Evolutionary conservation across 2,888 invertebrate species (phyloP).

Genomic region (Polyommatus icarus): DNA sequence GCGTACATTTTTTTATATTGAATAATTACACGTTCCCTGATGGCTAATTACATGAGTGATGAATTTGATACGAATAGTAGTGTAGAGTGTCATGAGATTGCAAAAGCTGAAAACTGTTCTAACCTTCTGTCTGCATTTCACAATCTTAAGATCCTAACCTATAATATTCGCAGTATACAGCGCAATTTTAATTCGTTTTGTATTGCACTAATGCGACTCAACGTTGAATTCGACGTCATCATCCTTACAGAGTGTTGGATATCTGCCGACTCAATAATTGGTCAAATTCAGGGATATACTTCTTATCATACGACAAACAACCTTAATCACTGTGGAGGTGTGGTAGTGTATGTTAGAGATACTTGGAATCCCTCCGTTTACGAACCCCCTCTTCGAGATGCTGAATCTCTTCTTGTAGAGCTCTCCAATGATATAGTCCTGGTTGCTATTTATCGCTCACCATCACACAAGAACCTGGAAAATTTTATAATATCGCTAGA

Average conservation of each 20-base stretch:
- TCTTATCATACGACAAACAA: too few relatives aligned
- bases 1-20: neutral
- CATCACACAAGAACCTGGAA: too few relatives aligned
- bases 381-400: too few relatives aligned
- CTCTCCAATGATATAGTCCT: too few relatives aligned
- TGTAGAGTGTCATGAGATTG: neutral
- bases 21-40: neutral
- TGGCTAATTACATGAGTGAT: neutral
- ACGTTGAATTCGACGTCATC: neutral
- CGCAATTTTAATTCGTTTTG: constrained; percentile 4
- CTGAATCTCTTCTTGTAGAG: too few relatives aligned
- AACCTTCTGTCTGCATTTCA: neutral
- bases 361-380: too few relatives aligned
- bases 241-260: neutral
- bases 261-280: neutral
- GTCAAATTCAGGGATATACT: neutral
- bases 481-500: too few relatives aligned
- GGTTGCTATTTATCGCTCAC: too few relatives aligned
- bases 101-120: neutral
- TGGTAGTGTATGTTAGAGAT: too few relatives aligned
- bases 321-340: too few relatives aligned
- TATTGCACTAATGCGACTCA: neutral
- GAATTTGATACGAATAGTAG: neutral
- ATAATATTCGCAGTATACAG: neutral
- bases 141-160: neutral